Base-by-base conservation (phyloP, 2,888 invertebrate species). In the Andrena dorsata region DNA sequence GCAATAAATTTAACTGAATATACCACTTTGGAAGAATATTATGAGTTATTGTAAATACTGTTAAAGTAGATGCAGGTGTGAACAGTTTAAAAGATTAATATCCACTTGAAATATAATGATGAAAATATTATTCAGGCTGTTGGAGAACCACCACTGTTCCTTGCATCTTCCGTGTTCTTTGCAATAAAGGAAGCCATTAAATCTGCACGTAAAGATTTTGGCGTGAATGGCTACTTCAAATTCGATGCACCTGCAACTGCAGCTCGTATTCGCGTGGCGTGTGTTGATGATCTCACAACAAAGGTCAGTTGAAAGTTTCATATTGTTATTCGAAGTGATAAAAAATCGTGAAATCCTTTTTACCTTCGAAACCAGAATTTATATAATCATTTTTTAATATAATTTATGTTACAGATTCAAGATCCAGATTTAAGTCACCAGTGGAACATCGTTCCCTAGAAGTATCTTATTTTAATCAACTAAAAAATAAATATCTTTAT, bases 81-180 rank as follows among this genome's bases (percentile, higher is more conserved):
- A 1, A 32, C 8, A 16, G 35, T 53, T 51, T 32, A 28, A 32
- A 30, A 23, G 30, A 28, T 35, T 20, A 30, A 56, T n/a, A 16
- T 7, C 49, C 3, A 26, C 5, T 51, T 53, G n/a, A 23, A 63
- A 51, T 13, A 23, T 51, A 10, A 51, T 53, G 8, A 60, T 16
- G 4, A 28, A 26, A 41, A n/a, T 60, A 16, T 60, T 60, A 41
- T 94, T 95, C 90, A 98, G 98, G 99, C 98, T 81, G 97, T 99
- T 51, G 99, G 99, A 0, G 99, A 99, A 93, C 99, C 99, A 0
- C 99, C 99, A 0, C 94, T 99, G 5, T 98, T 99, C 92, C 95
- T 99, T 84, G 98, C 98, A 0, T 95, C 97, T n/a, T 96, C 98
- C 0, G 96, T 96, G 0, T 97, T 97, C 94, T 98, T 98, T 92